Evolutionary conservation across 2,113 vertebrate genomes (phyloP).

Genomic region (Laticauda laticaudata): DNA sequence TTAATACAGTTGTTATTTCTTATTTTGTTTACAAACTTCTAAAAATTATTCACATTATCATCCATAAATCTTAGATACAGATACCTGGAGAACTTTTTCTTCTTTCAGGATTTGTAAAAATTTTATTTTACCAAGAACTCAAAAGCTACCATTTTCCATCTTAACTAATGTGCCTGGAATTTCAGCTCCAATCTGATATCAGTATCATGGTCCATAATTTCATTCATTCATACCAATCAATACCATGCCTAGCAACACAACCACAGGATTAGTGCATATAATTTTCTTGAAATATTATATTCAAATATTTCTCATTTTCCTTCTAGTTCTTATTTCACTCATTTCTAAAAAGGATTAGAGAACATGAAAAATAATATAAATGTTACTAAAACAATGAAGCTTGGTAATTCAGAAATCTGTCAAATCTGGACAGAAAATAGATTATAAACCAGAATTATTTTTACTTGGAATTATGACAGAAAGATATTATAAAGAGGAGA

Average conservation of each 20-base stretch:
- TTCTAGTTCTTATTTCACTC: neutral
- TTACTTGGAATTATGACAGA: too few species aligned
- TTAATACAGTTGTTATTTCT: neutral
- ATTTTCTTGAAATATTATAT: neutral
- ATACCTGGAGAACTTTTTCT: neutral
- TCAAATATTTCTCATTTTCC: neutral
- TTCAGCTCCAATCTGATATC: neutral
- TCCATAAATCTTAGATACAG: neutral
- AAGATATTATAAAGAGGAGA: too few species aligned
- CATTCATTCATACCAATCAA: neutral
- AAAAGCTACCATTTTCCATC: neutral
- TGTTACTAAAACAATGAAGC: neutral
- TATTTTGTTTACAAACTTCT: neutral
- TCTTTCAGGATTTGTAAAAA: neutral
- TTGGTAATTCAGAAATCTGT: neutral
- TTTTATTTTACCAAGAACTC: neutral
- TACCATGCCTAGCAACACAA: neutral
- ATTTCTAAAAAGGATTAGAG: neutral
- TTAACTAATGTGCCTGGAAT: neutral
- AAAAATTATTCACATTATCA: neutral
- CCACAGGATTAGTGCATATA: neutral
- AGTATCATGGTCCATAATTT: neutral
- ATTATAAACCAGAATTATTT: too few species aligned
- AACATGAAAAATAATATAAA: neutral
- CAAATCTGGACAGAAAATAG: too few species aligned